Base-by-base conservation (phyloP, 2,113 vertebrate species). In the Bos indicus region DNA sequence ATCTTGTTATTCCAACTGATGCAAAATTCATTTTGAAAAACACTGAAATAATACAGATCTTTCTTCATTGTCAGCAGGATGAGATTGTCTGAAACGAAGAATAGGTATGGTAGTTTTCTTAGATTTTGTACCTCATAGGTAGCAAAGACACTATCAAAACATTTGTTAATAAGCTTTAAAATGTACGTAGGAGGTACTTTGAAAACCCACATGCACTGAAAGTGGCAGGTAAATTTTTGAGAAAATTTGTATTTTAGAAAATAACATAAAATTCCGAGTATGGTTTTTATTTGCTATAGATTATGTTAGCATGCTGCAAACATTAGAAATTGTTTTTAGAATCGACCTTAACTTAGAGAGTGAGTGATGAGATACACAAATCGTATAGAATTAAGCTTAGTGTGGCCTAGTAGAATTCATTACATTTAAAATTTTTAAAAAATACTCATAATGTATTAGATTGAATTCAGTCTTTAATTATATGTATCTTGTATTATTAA, bases 41-140 rank as follows among this genome's bases (percentile, higher is more conserved):
- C 48, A 97, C 19, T 90, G 83, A 97, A 98, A 82, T 92, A 83
- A 98, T 96, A 92, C 85, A 98, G 90, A 0, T 98, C 40, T 97
- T 95, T 98, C 95, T 98, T 98, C 97, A 97, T 96, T 98, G 91
- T 97, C 97, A 97, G 91, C 95, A 88, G 74, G 59, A 97, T 93
- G 97, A 98, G 88, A 97, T 80, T 97, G 81, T 91, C 51, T 98
- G 97, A 97, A 97, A 95, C 88, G 93, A 97, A 98, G 95, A 98
- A 94, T 93, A 98, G 92, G 89, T 98, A 4, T 96, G 77, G 26
- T 97, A 21, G 77, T 90, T 98, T 52, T 97, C 97, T 98, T 97
- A 95, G 95, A 54, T 64, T 97, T 98, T 97, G 92, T 97, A 80
- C 21, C 40, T 85, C 7, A 21, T 85, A 51, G 16, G 23, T 93